Base-by-base conservation (phyloP, 2,113 vertebrate genomes). In the Equus quagga region DNA sequence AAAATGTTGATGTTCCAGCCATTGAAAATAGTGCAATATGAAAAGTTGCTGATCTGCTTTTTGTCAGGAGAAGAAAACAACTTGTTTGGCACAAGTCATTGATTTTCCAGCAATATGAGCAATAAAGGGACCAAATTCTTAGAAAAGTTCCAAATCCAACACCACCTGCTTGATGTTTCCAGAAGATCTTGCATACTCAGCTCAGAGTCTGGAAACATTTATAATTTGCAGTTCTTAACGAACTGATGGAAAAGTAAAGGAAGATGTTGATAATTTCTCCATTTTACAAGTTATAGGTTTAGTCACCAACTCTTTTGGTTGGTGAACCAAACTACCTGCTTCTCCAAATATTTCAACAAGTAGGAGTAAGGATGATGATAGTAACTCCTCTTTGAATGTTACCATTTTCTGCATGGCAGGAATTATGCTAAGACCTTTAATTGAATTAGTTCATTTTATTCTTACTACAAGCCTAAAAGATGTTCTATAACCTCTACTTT, bases 31-130 rank as follows among this genome's bases (percentile, higher is more conserved):
- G 24, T 44, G 72, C 95, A 89, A 87, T 82, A 96, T 80, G 64
- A 96, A 97, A 98, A 96, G 28, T 91, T 96, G 94, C 92, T 95
- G 86, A 96, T 91, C 64, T 96, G 92, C 33, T 92, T 93, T 97
- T 96, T 96, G 92, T 96, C 94, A 93, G 36, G 76, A 79, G 73
- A 96, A 96, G 86, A 96, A 97, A 97, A 97, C 94, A 96, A 96
- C n/a, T 79, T 92, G 75, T 92, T 94, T 94, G 95, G 90, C 89
- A 80, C 60, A 64, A 79, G 69, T 15, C 58, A 51, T 21, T 73
- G 80, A 72, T 88, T 98, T 94, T 96, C 89, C 82, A 96, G 90
- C 92, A 94, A 58, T 70, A 60, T 44, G 91, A 93, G 51, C 73
- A 94, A 96, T 96, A 90, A 94, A 90, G 51, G 64, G 51, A 70